Evolutionary conservation across 2,113 vertebrate species (phyloP).

Genomic region (Micronisus gabar): DNA sequence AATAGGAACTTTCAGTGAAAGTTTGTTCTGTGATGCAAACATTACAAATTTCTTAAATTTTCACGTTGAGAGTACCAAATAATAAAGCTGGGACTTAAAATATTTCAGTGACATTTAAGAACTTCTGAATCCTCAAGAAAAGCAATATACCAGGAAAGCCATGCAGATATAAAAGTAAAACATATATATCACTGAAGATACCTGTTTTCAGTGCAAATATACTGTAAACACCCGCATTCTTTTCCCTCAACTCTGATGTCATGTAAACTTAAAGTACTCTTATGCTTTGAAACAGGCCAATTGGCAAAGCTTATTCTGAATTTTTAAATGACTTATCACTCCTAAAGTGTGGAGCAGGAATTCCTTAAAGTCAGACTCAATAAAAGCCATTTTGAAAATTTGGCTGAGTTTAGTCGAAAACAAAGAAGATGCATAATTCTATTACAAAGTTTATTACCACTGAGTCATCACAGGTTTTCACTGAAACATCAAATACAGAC

Average conservation of each 20-base stretch:
- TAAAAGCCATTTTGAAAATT: neutral
- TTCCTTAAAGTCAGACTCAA: neutral
- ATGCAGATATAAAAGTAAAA: neutral
- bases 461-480: neutral
- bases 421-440: neutral
- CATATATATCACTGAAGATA: neutral
- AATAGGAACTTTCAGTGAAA: neutral
- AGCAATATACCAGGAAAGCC: neutral
- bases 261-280: neutral
- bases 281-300: neutral
- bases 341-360: neutral
- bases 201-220: neutral
- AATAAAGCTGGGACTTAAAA: neutral
- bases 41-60: neutral
- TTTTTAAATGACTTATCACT: neutral
- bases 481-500: neutral
- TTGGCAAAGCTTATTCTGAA: neutral
- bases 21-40: neutral
- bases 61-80: neutral
- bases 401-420: neutral
- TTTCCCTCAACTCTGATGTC: neutral
- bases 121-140: neutral
- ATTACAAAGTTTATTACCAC: neutral
- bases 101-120: neutral
- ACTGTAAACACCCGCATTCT: neutral